Conservation (phyloP, 30 jellyfish, hydroid and myxozoan genomes). For the Aurelia sp. region DNA sequence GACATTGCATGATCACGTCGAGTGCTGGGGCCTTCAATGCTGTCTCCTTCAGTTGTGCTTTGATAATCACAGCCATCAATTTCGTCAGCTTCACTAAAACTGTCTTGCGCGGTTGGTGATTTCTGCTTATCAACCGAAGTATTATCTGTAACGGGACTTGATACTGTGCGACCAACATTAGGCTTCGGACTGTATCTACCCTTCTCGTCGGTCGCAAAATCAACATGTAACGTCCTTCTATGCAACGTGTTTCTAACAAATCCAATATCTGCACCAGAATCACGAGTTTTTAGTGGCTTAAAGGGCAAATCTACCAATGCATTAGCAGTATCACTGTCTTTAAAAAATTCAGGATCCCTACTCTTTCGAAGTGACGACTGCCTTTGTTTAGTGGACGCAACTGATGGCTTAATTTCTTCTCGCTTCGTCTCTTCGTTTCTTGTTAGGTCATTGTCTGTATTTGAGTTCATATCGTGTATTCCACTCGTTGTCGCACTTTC, state of each 20-base stretch:
- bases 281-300: constrained; percentile 40
- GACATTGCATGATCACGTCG: constrained; percentile 24
- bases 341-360: background rate
- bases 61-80: constrained; percentile 13
- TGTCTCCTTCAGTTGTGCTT: background rate
- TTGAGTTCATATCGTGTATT: constrained; percentile 77
- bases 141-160: constrained; percentile 12
- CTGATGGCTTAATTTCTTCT: background rate
- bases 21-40: background rate
- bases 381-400: constrained; percentile 35
- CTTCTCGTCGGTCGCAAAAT: constrained; percentile 31
- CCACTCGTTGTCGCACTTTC: constrained; percentile 94
- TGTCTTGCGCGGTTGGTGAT: too few species aligned
- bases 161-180: background rate
- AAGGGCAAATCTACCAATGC: constrained; percentile 67
- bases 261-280: constrained; percentile 51
- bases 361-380: constrained; percentile 24
- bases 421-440: too few species aligned
- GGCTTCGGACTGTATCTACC: background rate
- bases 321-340: constrained; percentile 41
- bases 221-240: constrained; percentile 87
- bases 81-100: constrained; percentile 23
- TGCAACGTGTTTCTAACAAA: constrained; percentile 82
- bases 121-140: background rate
- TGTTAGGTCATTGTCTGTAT: constrained; percentile 27